Base-by-base conservation (phyloP, 2,113 vertebrate genomes). In the Colius striatus region DNA sequence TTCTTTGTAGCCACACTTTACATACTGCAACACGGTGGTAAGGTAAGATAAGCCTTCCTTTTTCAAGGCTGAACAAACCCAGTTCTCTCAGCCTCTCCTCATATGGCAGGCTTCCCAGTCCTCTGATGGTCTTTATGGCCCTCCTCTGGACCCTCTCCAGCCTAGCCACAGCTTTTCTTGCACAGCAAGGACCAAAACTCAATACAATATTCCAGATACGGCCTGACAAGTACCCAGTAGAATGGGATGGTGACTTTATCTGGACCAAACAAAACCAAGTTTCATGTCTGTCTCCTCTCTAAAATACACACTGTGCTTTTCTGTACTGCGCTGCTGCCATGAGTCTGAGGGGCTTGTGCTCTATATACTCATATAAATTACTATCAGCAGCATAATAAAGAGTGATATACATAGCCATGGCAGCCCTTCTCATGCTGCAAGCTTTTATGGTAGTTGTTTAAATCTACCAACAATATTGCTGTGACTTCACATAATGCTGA, bases 371-470 rank as follows among this genome's bases (percentile, higher is more conserved):
- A 63, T 48, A 47, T 57, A 86, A 84, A 82, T 82, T 60, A 57
- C 73, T 54, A 82, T 61, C 62, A 65, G 15, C 82, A 85, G 71
- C 50, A 10, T 70, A 45, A 85, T 89, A 66, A 79, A 63, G 84
- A 73, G 72, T 89, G 89, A 87, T 84, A 25, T 36, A 65, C 53
- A 26, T 50, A 36, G 23, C 78, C 36, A 19, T 6, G 45, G 75
- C 86, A 67, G 90, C 87, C 86, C 90, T 66, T 65, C 76, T 86
- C 48, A 11, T 0, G 11, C 90, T 53, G 32, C 54, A 6, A 19
- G 65, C 70, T 96, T 90, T 96, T 82, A 73, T 80, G 81, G 8
- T 16, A 38, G 68, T 87, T 87, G 70, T 92, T 96, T 86, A 88
- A 95, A 95, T 81, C 66, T 81, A 58, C 81, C 18, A 14, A 36